Conservation (phyloP, 2,888 invertebrate genomes). For the Tromatobia lineatoria region DNA sequence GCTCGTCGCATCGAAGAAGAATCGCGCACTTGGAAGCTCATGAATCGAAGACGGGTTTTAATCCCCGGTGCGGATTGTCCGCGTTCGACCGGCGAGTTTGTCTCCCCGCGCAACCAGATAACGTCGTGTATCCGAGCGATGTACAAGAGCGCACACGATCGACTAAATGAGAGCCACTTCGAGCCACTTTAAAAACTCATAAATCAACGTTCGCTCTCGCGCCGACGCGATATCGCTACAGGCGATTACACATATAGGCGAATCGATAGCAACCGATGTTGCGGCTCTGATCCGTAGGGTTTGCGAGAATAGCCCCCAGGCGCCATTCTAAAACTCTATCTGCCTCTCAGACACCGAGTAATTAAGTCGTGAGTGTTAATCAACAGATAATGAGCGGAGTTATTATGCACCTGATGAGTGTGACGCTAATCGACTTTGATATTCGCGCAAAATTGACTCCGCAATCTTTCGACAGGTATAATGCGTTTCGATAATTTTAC, state of each 20-base stretch:
- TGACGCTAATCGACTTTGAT: conserved; percentile 20
- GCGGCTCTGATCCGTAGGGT: conserved; percentile 35
- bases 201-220: conserved; percentile 65
- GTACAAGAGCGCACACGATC: conserved; percentile 42
- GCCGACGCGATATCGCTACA: conserved; percentile 44
- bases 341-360: conserved; percentile 25
- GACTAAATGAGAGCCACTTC: conserved; percentile 65
- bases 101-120: conserved; percentile 31
- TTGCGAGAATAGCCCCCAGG: conserved; percentile 37
- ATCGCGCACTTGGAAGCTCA: conserved; percentile 48
- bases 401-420: conserved; percentile 26
- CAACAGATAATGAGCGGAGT: conserved; percentile 42
- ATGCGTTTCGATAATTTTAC: neutral
- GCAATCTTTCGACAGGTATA: neutral
- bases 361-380: conserved; percentile 64
- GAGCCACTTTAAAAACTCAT: conserved; percentile 70
- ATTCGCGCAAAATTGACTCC: neutral
- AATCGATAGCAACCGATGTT: conserved; percentile 60
- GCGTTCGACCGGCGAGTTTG: neutral
- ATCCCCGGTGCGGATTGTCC: conserved; percentile 27
- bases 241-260: conserved; percentile 32
- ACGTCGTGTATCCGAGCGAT: conserved; percentile 35
- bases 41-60: conserved; percentile 63
- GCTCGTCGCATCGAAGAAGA: neutral
- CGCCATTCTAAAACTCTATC: conserved; percentile 41